Evolutionary conservation across 23 tunicate species (phyloP), one percentile per base, ranked within the genome.

Genomic region (Pegea sp.): DNA sequence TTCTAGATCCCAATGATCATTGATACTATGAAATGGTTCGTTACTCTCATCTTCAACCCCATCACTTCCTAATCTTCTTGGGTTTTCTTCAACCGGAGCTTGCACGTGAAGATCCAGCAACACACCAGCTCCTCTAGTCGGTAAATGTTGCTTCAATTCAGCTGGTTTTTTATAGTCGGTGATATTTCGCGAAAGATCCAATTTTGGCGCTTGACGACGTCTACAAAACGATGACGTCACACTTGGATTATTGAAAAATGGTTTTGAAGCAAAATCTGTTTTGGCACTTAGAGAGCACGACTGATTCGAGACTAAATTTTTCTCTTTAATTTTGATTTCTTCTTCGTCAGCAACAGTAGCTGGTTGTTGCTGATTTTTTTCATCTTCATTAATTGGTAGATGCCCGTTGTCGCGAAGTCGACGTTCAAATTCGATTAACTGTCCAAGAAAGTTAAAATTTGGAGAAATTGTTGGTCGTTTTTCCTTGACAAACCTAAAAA

Each of bases 401-500:
- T 62, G 69, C 20, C 77, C 81, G 3, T 52, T 28, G 5, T 61
- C 49, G 29, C 54, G 61, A 19, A 81, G 64, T 21, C 24, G 48
- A 23, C 61, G 62, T 48, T 81, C 93, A 32, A 56, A 81, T 29
- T 81, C 93, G 70, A 81, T 72, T 28, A 81, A 75, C 66, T 81
- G 93, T 13, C 93, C 93, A 28, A 81, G 93, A 30, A 81, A 81
- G 51, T 81, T 81, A 63, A 81, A 72, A 54, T 81, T 81, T 56
- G 93, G 93, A n/a, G 93, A 81, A 38, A 81, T 81, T n/a, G 93
- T 74, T 19, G 74, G 75, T 34, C 93, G 68, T 49, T 81, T 81
- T 54, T 67, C 93, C 49, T 81, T 81, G 23, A 81, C 93, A 48
- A 81, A 81, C 42, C 93, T 81, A 62, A 25, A 44, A 51, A 52